A percentile compares a stretch with the other conserved stretches of the same genome.
Conservation (phyloP, 2,113 vertebrate species). For the Stomatorhinus ivindoensis region DNA sequence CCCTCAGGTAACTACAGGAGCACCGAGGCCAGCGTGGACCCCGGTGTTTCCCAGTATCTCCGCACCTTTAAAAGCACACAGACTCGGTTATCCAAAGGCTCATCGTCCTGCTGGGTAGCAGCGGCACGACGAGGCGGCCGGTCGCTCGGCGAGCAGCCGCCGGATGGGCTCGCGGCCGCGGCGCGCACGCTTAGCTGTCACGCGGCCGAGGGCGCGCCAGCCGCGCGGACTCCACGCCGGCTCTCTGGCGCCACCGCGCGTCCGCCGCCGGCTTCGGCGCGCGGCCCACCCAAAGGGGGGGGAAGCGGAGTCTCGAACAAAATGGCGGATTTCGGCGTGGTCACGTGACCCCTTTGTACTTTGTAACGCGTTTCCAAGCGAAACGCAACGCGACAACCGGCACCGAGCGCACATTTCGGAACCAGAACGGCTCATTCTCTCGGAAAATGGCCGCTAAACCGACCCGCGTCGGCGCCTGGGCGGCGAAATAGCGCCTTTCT, state of each 20-base stretch:
- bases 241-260: slow-evolving; percentile 46
- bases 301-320: slow-evolving; percentile 57
- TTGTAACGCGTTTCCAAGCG: slow-evolving; percentile 37
- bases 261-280: slow-evolving; percentile 39
- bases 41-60: not conserved
- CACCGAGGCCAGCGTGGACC: not conserved
- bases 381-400: slow-evolving; percentile 36
- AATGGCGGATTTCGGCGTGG: slow-evolving; percentile 71
- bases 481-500: slow-evolving; percentile 48
- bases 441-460: not conserved
- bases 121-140: not conserved
- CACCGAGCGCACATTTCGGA: not conserved
- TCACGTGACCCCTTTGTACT: slow-evolving; percentile 96
- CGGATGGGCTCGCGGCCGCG: not conserved
- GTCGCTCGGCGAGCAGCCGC: not conserved
- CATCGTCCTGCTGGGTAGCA: not conserved
- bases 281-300: slow-evolving; percentile 55
- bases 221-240: not conserved
- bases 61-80: not conserved
- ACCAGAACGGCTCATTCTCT: not conserved
- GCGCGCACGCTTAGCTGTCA: not conserved
- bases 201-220: not conserved
- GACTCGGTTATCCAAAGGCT: not conserved
- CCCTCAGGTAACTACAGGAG: not conserved
- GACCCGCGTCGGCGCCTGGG: not conserved